Percentiles rank a stretch among this genome's conserved stretches.
phyloP scores from a whole-genome alignment of 2,888 invertebrate species.

The Mesochorus sp. region DNA sequence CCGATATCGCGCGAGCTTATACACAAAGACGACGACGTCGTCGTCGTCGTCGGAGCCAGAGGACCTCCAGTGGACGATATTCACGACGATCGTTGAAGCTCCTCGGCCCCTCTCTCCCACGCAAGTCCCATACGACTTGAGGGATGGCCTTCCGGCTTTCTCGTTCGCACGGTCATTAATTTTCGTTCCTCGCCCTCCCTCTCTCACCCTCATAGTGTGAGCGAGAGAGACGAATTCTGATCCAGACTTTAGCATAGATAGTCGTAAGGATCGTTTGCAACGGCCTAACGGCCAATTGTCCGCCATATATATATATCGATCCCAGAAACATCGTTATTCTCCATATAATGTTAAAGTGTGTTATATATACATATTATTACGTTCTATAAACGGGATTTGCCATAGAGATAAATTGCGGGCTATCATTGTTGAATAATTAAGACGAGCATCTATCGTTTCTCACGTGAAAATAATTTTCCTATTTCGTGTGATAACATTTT shows the following conservation, averaged over 20 bases:
- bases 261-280: conserved; percentile 4
- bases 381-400: too few species aligned
- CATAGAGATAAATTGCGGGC: too few species aligned
- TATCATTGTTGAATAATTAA: too few species aligned
- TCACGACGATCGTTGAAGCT: conserved; percentile 43
- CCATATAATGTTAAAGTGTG: too few species aligned
- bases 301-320: too few species aligned
- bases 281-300: conserved; percentile 5
- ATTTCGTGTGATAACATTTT: too few species aligned
- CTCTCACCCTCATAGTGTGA: too few species aligned
- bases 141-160: conserved; percentile 49
- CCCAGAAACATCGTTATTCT: background rate
- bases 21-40: conserved; percentile 1
- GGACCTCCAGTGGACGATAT: conserved; percentile 41
- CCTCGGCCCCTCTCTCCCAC: conserved; percentile 25
- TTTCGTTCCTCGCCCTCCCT: conserved; percentile 19
- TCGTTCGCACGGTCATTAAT: conserved; percentile 50
- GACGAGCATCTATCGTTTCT: too few species aligned
- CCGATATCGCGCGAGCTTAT: conserved; percentile 42
- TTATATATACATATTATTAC: too few species aligned
- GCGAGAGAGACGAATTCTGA: too few species aligned
- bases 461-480: too few species aligned
- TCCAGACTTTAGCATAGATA: conserved; percentile 8
- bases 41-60: conserved; percentile 1
- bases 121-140: conserved; percentile 24